These are phyloP conservation scores for Lindbergichthys nudifrons DNA, from an alignment of 2,797 vertebrate species.

Conservation along the genomic window DNA sequence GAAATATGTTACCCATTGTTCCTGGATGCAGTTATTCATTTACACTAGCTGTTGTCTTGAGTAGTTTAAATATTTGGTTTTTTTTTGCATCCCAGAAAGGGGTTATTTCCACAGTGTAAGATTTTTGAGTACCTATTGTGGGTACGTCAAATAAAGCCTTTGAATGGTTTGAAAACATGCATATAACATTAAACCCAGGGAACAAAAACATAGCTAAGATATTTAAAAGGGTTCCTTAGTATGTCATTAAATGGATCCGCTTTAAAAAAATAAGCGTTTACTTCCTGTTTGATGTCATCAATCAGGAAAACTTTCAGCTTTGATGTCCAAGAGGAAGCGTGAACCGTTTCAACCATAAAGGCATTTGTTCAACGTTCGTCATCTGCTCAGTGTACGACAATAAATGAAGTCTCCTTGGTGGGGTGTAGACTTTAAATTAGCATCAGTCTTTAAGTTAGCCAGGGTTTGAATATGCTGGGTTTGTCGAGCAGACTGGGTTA, in stretches of 20 bases:
- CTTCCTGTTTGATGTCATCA: not conserved
- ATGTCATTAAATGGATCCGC: too few species aligned
- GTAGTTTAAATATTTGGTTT: too few species aligned
- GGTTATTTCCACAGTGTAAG: too few species aligned
- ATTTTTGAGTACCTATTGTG: too few species aligned
- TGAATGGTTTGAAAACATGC: too few species aligned
- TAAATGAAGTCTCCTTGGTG: constrained; percentile 28
- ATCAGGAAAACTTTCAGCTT: constrained; percentile 14
- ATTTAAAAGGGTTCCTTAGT: too few species aligned
- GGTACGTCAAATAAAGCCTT: too few species aligned
- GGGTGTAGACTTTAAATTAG: constrained; percentile 17
- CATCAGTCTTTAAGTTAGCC: constrained; percentile 3
- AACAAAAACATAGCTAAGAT: too few species aligned
- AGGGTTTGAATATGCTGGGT: not conserved
- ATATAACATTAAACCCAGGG: too few species aligned
- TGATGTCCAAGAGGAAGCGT: too few species aligned
- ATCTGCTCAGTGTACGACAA: constrained; percentile 22
- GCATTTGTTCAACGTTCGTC: constrained; percentile 10
- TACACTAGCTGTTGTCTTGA: not conserved
- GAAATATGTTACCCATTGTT: constrained; percentile 4
- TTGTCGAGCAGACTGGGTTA: not conserved
- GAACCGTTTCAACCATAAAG: constrained; percentile 10
- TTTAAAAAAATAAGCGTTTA: not conserved
- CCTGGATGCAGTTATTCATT: not conserved
- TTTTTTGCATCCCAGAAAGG: too few species aligned